These are phyloP conservation scores for Callipepla californica DNA, from an alignment of 2,113 vertebrate genomes.

Conservation along the genomic window DNA sequence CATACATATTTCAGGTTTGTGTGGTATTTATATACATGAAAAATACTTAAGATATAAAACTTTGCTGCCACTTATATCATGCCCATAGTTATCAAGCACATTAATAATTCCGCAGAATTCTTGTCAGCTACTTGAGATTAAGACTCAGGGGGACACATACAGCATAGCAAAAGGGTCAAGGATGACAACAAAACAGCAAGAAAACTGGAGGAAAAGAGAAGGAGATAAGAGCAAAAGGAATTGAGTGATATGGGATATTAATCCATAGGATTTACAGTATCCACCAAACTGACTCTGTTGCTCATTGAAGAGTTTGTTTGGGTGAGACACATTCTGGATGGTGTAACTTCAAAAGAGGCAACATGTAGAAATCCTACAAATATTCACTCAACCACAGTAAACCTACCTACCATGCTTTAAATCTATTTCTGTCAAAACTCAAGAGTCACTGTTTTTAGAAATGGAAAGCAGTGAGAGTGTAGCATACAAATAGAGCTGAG, in stretches of 20 bases:
- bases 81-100: neutral
- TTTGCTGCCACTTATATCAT: neutral
- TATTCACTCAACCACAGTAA: neutral
- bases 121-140: neutral
- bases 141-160: neutral
- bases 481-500: neutral
- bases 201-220: neutral
- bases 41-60: too few relatives aligned
- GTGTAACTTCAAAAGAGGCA: neutral
- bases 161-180: neutral
- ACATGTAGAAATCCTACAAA: neutral
- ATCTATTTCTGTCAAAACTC: neutral
- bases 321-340: neutral
- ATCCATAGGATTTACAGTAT: neutral
- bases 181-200: neutral
- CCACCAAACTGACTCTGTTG: neutral
- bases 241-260: neutral
- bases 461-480: neutral
- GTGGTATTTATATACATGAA: neutral
- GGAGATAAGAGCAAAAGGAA: neutral
- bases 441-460: neutral
- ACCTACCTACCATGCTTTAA: neutral
- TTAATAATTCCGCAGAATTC: neutral
- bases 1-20: neutral
- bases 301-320: neutral